Conservation (phyloP, 2,797 vertebrate genomes). For the Clamator glandarius region DNA sequence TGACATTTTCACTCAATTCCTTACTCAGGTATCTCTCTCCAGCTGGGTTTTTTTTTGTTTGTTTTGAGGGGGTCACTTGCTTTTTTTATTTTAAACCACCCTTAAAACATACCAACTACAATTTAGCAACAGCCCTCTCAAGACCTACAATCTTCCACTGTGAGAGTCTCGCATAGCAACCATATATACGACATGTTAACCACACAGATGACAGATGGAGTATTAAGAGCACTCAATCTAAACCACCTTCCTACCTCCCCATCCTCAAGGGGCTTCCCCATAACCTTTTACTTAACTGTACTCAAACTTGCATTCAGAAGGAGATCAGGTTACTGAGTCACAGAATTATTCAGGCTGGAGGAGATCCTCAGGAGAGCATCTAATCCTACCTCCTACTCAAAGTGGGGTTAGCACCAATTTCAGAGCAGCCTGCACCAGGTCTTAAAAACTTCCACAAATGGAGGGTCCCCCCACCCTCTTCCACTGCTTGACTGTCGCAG, state of each 20-base stretch:
- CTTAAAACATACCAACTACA: not conserved
- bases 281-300: constrained; percentile 54
- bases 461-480: not conserved
- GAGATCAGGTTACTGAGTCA: constrained; percentile 36
- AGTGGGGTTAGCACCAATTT: constrained; percentile 13
- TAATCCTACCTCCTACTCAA: constrained; percentile 22
- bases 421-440: not conserved
- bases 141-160: constrained; percentile 7
- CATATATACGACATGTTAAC: constrained; percentile 46
- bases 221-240: constrained; percentile 53
- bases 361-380: constrained; percentile 16
- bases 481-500: not conserved
- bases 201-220: constrained; percentile 65
- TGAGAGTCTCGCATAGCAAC: constrained; percentile 21
- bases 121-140: not conserved
- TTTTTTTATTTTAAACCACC: not conserved
- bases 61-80: not conserved
- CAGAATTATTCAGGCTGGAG: not conserved
- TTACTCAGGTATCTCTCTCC: not conserved
- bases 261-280: constrained; percentile 17
- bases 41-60: not conserved
- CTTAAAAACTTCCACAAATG: not conserved
- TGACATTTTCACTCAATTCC: not conserved
- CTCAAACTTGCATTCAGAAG: not conserved
- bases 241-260: constrained; percentile 59